Percentiles rank a stretch among this genome's conserved stretches.
phyloP scores from a whole-genome alignment of 53 echinoderm and acorn worm genomes.

The Actinopyga echinites region DNA sequence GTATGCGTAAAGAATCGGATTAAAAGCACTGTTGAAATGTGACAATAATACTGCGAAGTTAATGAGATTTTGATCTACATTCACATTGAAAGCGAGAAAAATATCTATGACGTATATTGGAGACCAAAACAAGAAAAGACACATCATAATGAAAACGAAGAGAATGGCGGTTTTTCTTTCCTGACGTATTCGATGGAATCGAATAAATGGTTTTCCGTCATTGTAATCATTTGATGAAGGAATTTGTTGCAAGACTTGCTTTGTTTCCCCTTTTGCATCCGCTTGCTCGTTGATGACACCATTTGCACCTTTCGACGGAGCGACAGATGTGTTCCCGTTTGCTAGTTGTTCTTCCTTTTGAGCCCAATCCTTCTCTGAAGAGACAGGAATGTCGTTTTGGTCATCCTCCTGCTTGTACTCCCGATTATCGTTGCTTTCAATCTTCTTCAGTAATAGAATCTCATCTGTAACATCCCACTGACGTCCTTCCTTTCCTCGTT shows the following conservation, averaged over 20 bases:
- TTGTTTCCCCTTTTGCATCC: neutral
- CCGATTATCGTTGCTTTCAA: neutral
- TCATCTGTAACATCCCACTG: constrained; percentile 21
- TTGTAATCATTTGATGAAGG: neutral
- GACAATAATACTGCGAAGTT: constrained; percentile 55
- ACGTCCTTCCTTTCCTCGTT: neutral
- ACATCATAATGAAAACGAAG: constrained; percentile 55
- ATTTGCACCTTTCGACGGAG: too few species aligned
- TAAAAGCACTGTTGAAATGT: constrained; percentile 66
- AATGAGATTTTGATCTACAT: constrained; percentile 49
- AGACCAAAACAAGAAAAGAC: constrained; percentile 58
- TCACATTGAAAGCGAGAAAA: constrained; percentile 40
- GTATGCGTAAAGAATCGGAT: constrained; percentile 53
- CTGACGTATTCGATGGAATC: constrained; percentile 46
- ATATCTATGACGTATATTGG: constrained; percentile 57
- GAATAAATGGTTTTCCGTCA: neutral
- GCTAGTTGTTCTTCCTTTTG: too few species aligned
- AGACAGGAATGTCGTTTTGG: too few species aligned
- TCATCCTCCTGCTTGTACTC: too few species aligned
- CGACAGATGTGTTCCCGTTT: too few species aligned
- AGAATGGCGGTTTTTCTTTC: constrained; percentile 58
- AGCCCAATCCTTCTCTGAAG: too few species aligned
- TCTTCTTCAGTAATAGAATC: constrained; percentile 13
- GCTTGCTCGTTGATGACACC: too few species aligned
- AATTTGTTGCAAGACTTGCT: neutral